Percentiles rank a stretch among this genome's conserved stretches.
phyloP scores from a whole-genome alignment of 1,140 invertebrate genomes.

The Palaemon carinicauda region DNA sequence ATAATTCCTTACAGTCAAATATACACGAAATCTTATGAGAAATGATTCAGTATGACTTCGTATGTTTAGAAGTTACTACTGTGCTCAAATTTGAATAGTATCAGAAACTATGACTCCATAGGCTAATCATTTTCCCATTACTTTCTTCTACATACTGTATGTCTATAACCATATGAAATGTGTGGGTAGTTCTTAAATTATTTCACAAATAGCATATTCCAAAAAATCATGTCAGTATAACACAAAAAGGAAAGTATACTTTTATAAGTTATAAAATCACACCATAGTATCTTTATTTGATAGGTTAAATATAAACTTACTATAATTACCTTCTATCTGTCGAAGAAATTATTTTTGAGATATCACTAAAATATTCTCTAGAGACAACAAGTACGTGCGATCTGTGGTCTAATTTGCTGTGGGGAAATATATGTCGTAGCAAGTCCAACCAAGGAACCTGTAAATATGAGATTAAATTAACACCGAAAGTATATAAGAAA shows the following conservation, averaged over 20 bases:
- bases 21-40: no score
- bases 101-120: no score
- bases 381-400: conserved; percentile 70
- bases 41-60: no score
- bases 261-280: neutral
- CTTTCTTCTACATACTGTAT: no score
- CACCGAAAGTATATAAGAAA: no score
- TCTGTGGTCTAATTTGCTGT: conserved; percentile 66
- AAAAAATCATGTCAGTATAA: no score
- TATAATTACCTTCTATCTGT: conserved; percentile 68
- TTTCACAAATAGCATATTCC: no score
- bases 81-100: no score
- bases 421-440: conserved; percentile 69
- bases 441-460: conserved; percentile 64
- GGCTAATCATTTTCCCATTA: no score
- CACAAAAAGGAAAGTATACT: no score
- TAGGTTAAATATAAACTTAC: neutral
- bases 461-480: neutral
- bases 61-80: no score
- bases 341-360: conserved; percentile 69
- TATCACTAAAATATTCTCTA: conserved; percentile 67
- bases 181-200: neutral
- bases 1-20: no score
- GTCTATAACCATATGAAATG: neutral
- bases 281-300: neutral